Conservation (phyloP, 2,888 invertebrate genomes). For the Eremobia ochroleuca region DNA sequence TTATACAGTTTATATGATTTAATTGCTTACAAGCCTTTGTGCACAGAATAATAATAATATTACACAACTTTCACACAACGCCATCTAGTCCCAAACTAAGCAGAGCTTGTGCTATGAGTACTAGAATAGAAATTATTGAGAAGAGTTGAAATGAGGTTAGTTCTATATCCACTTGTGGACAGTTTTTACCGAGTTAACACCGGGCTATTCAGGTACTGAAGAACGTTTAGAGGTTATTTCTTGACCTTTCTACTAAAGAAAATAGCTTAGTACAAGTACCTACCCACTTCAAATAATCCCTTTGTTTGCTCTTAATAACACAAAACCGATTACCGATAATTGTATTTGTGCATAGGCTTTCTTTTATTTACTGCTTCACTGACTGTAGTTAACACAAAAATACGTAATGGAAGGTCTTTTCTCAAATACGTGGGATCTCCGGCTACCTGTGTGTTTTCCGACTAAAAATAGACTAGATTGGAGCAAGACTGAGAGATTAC, state of each 20-base stretch:
- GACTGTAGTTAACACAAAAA: background rate
- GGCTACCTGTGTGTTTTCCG: conserved; percentile 3
- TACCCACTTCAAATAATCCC: conserved; percentile 24
- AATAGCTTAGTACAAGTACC: conserved; percentile 5
- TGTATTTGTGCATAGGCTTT: conserved; percentile 10
- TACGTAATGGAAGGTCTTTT: background rate
- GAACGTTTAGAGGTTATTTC: conserved; percentile 15
- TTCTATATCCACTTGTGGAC: background rate
- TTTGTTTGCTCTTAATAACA: conserved; percentile 43
- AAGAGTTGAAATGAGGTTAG: background rate
- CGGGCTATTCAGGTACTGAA: background rate
- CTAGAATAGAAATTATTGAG: conserved; percentile 17
- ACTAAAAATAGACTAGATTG: conserved; percentile 26
- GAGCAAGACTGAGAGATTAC: conserved; percentile 39
- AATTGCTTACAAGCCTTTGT: too few species aligned
- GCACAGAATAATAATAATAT: too few species aligned
- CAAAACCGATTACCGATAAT: conserved; percentile 32
- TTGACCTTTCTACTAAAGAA: conserved; percentile 16
- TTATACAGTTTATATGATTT: too few species aligned
- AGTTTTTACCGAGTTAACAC: background rate
- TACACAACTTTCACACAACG: too few species aligned
- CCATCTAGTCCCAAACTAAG: too few species aligned
- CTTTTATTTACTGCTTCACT: conserved; percentile 1
- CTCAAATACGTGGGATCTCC: conserved; percentile 14
- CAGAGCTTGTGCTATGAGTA: too few species aligned